These are phyloP conservation scores for Yoshiicerus persimilis DNA, from an alignment of 1,140 invertebrate genomes.

Conservation along the genomic window DNA sequence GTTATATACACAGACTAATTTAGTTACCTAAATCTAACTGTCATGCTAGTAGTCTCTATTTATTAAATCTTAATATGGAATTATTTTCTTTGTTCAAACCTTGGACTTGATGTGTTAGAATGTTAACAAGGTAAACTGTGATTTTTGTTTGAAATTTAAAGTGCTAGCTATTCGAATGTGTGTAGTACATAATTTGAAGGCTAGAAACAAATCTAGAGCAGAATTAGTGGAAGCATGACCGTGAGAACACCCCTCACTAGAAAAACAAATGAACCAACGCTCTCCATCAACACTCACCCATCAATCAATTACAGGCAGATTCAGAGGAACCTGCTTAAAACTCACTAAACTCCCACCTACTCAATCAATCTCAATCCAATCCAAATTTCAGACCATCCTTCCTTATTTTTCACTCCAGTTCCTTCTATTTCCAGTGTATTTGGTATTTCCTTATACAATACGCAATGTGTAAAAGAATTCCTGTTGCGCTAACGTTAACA, in stretches of 20 bases:
- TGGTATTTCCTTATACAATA: not conserved
- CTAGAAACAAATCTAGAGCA: not conserved
- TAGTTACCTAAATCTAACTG: not conserved
- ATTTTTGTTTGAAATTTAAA: not conserved
- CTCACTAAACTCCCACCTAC: conserved; percentile 31
- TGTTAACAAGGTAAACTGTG: not conserved
- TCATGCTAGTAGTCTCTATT: too few relatives aligned
- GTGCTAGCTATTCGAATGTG: not conserved
- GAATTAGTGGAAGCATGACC: not conserved
- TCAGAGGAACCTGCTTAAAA: not conserved
- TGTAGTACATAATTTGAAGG: not conserved
- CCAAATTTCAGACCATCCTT: not conserved
- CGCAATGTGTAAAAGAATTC: too few relatives aligned
- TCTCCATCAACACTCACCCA: conserved; percentile 33
- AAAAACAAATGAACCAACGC: conserved; percentile 38
- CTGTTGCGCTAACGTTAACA: too few relatives aligned
- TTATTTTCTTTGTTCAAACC: not conserved
- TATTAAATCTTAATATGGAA: not conserved
- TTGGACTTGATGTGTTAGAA: not conserved
- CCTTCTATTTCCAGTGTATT: not conserved
- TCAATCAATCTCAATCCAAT: conserved; percentile 37
- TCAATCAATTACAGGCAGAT: conserved; percentile 30
- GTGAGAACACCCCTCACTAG: conserved; percentile 31
- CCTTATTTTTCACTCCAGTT: not conserved
- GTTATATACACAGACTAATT: too few relatives aligned